Base-by-base conservation (phyloP, 2,113 vertebrate species). In the Empidonax traillii region DNA sequence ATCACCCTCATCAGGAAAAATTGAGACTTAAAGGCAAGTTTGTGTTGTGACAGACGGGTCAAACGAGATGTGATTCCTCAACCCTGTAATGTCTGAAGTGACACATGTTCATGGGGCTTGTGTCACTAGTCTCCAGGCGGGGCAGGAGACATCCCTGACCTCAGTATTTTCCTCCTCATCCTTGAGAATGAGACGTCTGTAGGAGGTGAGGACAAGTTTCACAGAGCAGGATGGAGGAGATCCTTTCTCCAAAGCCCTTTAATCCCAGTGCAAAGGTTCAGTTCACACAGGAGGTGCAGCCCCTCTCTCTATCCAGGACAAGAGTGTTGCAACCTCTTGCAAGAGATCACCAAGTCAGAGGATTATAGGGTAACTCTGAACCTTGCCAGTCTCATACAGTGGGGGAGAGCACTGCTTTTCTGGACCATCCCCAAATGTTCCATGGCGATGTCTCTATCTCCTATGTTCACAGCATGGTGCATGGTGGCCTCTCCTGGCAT, bases 61-160 rank as follows among this genome's bases (percentile, higher is more conserved):
- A 80, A 74, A 53, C 10, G 37, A 84, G 61, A 41, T 24, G 13
- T 10, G 46, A 69, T 46, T 92, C 51, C 46, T 90, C 47, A 39
- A 14, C 20, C 9, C 9, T 5, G 5, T n/a, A 10, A 8, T 0
- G 0, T 53, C 31, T 58, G 22, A 69, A 51, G n/a, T 81, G 65
- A 66, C 33, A 67, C 31, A 65, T 8, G 2, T n/a, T 23, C 2
- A 1, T 65, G 39, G 55, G 47, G 31, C 56, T 76, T 55, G 41
- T 41, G 30, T 27, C 41, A 49, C 41, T 39, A 49, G 11, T 92
- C 52, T 72, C 56, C 52, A 51, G 18, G 31, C 23, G 10, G 37
- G n/a, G 14, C 43, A 67, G 47, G 61, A 31, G 47, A 37, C 0
- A 1, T 58, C 23, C n/a, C 28, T 49, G 39, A 56, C 28, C 9